Evolutionary conservation across 2,797 vertebrate species (phyloP), one percentile per base, ranked within the genome.

Genomic region (Coregonus ussuriensis): DNA sequence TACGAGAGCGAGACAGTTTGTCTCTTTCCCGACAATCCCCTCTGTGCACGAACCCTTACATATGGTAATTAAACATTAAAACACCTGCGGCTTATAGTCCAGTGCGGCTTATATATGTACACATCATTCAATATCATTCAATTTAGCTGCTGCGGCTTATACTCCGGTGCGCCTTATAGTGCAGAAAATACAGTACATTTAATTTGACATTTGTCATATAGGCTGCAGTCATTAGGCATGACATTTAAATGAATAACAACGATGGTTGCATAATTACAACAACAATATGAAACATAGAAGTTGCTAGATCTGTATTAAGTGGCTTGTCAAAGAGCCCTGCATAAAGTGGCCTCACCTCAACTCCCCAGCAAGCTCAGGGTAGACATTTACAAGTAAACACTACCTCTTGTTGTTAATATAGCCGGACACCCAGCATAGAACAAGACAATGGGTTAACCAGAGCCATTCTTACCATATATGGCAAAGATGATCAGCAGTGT

Each of bases 331-430:
- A 59, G 56, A 59, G 56, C 56, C 18, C 18, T 59, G 29, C 15
- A 37, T 35, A 18, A 67, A 33, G 16, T 18, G 31, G 3, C 5
- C 29, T 66, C 63, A 29, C 63, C 29, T 31, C 7, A 66, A 4
- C 63, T 31, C 1, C 63, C 11, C 29, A 66, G 62, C 25, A 65
- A 65, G 25, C 21, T 65, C 62, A 65, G 25, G n/a, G 29, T 29
- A 66, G 56, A 66, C 25, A 67, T 35, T 33, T 67, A 66, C 63
- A 67, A 67, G 65, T 67, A 67, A 35, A 67, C 29, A 37, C 31
- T 33, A 35, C 33, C 31, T 16, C 15, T 35, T 13, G 66, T 16
- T 67, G 66, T 67, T 67, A 16, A 33, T 66, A 15, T 33, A 31
- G 29, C 29, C 13, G 15, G 13, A 67, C 65, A 67, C 15, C 21